Evolutionary conservation across 2,797 vertebrate genomes (phyloP), one percentile per base, ranked within the genome.

Genomic region (Microhierax caerulescens): DNA sequence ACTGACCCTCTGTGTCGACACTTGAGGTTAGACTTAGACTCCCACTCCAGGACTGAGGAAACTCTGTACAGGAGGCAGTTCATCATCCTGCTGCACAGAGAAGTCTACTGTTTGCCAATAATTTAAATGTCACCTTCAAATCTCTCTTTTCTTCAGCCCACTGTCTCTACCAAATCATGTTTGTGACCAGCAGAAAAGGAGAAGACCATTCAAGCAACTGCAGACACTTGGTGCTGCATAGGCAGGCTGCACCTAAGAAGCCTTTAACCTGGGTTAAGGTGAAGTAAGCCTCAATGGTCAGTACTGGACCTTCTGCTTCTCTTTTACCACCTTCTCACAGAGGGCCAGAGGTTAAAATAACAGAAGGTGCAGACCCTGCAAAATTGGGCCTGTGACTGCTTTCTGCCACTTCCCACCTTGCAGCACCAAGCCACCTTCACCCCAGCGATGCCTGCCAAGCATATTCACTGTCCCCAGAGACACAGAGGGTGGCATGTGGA

Each of bases 401-500:
- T 25, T 36, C 24, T 37, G 22, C 53, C 67, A 61, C 36, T 19
- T 64, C 13, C 60, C 45, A 30, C 0, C 51, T 24, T 1, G 27
- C 61, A 94, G 74, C 81, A 82, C 60, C 9, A 22, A 30, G 17
- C 20, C 77, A 75, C 53, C n/a, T n/a, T 67, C 1, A 4, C 21
- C 37, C 34, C 69, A 36, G 30, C 1, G 0, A 41, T 22, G 54
- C 53, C 56, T 16, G 45, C 78, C 79, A 22, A 56, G 75, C 68
- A 57, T 43, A 4, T 5, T 7, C 25, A 3, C 13, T 4, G 30
- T 39, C 64, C 79, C 70, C 74, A 19, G 32, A 13, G n/a, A 14
- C 74, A 22, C n/a, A 1, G 43, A 13, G 1, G 5, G 59, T 34
- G 85, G 28, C 70, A 59, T 0, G 2, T 0, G 14, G 32, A 9